Percentiles rank a stretch among this genome's conserved stretches.
phyloP scores from a whole-genome alignment of 1,140 invertebrate genomes.

The Manduca sexta region DNA sequence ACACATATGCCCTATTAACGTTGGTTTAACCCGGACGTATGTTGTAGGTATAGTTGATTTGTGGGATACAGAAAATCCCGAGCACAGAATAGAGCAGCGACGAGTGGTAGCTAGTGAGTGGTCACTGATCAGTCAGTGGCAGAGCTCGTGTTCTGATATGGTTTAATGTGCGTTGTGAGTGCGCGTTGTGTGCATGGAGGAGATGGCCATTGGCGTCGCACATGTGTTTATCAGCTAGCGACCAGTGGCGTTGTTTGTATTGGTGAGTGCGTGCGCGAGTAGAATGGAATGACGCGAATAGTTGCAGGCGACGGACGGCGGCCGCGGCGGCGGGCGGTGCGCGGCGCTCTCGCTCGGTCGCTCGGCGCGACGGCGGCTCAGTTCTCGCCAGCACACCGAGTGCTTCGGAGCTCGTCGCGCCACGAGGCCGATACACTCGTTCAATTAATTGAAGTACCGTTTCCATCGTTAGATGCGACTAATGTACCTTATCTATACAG shows the following conservation, averaged over 20 bases:
- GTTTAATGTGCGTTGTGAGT: slow-evolving; percentile 15
- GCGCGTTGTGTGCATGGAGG: slow-evolving; percentile 15
- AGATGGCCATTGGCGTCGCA: slow-evolving; percentile 16
- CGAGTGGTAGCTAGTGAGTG: not conserved
- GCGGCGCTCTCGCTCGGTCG: slow-evolving; percentile 22
- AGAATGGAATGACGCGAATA: slow-evolving; percentile 61
- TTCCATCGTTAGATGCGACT: slow-evolving; percentile 33
- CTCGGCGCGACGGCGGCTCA: slow-evolving; percentile 26
- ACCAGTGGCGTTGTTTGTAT: slow-evolving; percentile 56
- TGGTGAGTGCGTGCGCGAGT: slow-evolving; percentile 51
- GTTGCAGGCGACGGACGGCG: slow-evolving; percentile 28
- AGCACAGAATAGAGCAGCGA: not conserved
- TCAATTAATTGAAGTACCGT: slow-evolving; percentile 16
- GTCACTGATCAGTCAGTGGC: not conserved
- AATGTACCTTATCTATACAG: slow-evolving; percentile 53
- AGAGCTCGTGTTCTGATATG: slow-evolving; percentile 7
- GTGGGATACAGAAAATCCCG: no score
- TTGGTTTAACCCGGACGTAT: not conserved
- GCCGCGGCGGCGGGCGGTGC: slow-evolving; percentile 25
- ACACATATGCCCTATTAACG: not conserved
- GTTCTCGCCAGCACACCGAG: slow-evolving; percentile 46
- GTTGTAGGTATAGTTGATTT: no score
- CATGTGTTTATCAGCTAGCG: slow-evolving; percentile 53
- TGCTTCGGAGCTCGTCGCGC: slow-evolving; percentile 53
- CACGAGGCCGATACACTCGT: slow-evolving; percentile 46